These are phyloP conservation scores for Urocitellus parryii DNA, from an alignment of 2,113 vertebrate genomes.

Conservation along the genomic window DNA sequence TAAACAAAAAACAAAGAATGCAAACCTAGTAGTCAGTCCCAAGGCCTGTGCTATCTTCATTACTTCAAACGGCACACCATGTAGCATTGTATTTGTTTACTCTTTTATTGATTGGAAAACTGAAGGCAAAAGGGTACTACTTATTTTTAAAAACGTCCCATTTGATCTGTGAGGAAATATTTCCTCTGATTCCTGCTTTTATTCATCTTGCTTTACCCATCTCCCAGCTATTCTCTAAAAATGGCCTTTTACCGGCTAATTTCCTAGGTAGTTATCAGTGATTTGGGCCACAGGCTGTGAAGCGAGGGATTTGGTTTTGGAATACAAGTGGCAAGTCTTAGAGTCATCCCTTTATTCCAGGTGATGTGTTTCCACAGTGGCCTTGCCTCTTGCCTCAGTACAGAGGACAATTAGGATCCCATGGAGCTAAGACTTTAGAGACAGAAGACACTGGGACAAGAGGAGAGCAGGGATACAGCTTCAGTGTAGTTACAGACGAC, in stretches of 20 bases:
- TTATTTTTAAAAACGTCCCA: background rate
- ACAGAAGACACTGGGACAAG: background rate
- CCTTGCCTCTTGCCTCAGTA: background rate
- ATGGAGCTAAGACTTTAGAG: background rate
- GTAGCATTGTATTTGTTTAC: background rate
- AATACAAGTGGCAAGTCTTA: fast-evolving
- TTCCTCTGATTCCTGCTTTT: background rate
- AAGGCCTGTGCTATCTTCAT: background rate
- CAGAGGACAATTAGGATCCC: background rate
- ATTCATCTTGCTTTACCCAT: background rate
- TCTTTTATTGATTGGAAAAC: background rate
- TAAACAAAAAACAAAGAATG: background rate
- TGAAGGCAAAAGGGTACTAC: background rate
- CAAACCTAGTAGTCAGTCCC: background rate
- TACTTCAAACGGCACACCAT: background rate
- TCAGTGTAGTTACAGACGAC: too few species aligned
- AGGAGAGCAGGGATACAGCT: background rate
- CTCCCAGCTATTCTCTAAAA: background rate
- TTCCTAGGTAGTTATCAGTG: background rate
- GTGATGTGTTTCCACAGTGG: background rate
- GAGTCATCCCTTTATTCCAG: background rate
- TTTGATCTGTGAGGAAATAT: background rate
- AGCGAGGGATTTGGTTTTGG: background rate
- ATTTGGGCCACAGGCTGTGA: background rate
- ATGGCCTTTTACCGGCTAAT: too few species aligned